Base-by-base conservation (phyloP, 2,888 invertebrate species). In the Invenusta paracnida region DNA sequence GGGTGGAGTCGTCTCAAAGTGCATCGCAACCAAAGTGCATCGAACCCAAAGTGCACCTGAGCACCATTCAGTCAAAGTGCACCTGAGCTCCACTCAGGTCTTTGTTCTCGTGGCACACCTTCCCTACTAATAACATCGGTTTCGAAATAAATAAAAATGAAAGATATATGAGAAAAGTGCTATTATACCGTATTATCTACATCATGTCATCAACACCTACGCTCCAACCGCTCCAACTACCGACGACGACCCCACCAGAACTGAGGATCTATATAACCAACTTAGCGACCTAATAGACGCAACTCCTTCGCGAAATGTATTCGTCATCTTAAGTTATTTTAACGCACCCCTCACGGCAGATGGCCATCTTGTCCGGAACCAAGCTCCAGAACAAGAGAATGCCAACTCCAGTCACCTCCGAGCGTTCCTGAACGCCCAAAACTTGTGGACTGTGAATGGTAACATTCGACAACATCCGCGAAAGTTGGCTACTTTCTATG, bases 391-490 rank as follows among this genome's bases (percentile, higher is more conserved):
- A 2, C 73, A 73, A 25, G 73, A 23, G 73, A 5, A 73, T 23
- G 11, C 73, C 23, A 13, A 73, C 73, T 25, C 73, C 25, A 23
- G 2, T 23, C 73, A 73, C 73, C 27, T 73, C 73, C 73, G 73
- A 5, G 73, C 73, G 27, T 73, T 73, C 73, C 27, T 73, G 30
- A 30, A 11, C 13, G 30, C 27, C 1, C 17, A 30, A 2, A 29
- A 82, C 82, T 5, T 82, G 29, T 29, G 29, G 30, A 82, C 82
- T 29, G 82, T 30, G n/a, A 82, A 82, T 30, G 82, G 82, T 2
- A 30, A 30, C 82, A 29, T 82, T 29, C 30, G 82, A 5, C 25
- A 82, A 17, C 82, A 82, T 23, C 31, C 31, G 5, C 23, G 29
- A 17, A 79, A 79, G 25, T 25, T 79, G 5, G 5, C 79, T 5